Evolutionary conservation across 2,797 vertebrate genomes (phyloP).

Genomic region (Acanthopagrus latus): DNA sequence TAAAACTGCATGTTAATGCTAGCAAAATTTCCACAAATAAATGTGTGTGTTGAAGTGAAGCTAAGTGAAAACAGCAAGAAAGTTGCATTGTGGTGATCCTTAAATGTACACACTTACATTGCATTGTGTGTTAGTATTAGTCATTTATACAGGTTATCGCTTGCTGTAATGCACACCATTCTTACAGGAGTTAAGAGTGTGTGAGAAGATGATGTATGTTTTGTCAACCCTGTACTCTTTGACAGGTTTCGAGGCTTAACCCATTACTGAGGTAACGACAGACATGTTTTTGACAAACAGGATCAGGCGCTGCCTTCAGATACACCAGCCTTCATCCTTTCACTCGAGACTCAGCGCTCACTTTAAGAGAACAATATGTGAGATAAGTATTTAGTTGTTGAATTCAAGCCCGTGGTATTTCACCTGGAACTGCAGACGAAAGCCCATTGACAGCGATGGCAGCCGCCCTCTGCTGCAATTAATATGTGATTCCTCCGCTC

Average conservation of each 20-base stretch:
- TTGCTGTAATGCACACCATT: slow-evolving; percentile 64
- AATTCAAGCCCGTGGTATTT: slow-evolving; percentile 78
- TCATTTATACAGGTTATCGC: slow-evolving; percentile 60
- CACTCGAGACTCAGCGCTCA: slow-evolving; percentile 75
- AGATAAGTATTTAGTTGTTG: slow-evolving; percentile 81
- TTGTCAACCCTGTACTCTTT: slow-evolving; percentile 62
- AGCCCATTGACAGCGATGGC: slow-evolving; percentile 77
- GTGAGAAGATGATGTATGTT: slow-evolving; percentile 68
- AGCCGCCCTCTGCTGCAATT: slow-evolving; percentile 81
- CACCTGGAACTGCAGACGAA: slow-evolving; percentile 65
- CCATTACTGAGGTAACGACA: slow-evolving; percentile 77
- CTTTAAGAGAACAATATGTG: slow-evolving; percentile 69
- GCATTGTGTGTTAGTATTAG: neutral
- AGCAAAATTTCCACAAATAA: neutral
- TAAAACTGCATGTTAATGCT: neutral
- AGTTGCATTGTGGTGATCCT: neutral
- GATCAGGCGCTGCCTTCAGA: slow-evolving; percentile 65
- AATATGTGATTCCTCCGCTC: slow-evolving; percentile 81
- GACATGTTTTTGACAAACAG: slow-evolving; percentile 70
- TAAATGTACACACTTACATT: neutral
- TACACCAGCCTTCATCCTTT: slow-evolving; percentile 76
- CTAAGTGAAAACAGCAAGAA: neutral
- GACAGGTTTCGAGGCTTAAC: slow-evolving; percentile 68
- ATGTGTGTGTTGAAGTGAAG: neutral
- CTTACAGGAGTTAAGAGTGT: slow-evolving; percentile 48